These are phyloP conservation scores for Podilymbus podiceps DNA, from an alignment of 2,113 vertebrate genomes.

Conservation along the genomic window DNA sequence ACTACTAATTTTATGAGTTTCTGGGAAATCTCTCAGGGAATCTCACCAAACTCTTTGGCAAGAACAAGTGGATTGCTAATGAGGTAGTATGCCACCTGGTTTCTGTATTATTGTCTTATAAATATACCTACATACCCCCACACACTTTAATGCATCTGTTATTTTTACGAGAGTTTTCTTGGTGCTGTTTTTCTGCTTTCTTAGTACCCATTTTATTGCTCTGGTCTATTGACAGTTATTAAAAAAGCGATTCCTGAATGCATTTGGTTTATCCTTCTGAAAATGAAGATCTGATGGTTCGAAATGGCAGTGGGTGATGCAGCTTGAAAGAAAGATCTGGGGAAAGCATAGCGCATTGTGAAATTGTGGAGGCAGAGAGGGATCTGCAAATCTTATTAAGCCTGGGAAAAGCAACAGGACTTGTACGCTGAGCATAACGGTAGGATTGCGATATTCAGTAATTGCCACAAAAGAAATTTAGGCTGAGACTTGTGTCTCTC, in stretches of 20 bases:
- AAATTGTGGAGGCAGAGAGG: not conserved
- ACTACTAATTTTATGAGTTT: not conserved
- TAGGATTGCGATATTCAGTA: not conserved
- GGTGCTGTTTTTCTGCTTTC: not conserved
- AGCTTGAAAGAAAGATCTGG: not conserved
- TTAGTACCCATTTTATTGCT: not conserved
- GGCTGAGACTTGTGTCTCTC: not conserved
- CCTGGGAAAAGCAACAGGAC: not conserved
- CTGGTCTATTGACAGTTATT: not conserved
- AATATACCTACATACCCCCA: not conserved
- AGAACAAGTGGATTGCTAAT: not conserved
- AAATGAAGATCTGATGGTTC: not conserved
- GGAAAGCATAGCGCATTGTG: not conserved
- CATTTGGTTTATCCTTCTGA: not conserved
- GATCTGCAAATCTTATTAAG: not conserved
- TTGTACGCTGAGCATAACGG: not conserved
- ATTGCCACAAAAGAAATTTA: not conserved
- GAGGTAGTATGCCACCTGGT: not conserved
- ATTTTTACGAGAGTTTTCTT: not conserved
- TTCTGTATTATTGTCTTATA: not conserved
- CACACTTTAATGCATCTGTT: not conserved
- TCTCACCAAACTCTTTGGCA: conserved; percentile 18
- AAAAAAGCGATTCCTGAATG: not conserved
- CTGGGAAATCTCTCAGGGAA: conserved; percentile 6
- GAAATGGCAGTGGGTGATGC: not conserved